Evolutionary conservation across 2,888 invertebrate genomes (phyloP).

Genomic region (Cheilosia vulpina): DNA sequence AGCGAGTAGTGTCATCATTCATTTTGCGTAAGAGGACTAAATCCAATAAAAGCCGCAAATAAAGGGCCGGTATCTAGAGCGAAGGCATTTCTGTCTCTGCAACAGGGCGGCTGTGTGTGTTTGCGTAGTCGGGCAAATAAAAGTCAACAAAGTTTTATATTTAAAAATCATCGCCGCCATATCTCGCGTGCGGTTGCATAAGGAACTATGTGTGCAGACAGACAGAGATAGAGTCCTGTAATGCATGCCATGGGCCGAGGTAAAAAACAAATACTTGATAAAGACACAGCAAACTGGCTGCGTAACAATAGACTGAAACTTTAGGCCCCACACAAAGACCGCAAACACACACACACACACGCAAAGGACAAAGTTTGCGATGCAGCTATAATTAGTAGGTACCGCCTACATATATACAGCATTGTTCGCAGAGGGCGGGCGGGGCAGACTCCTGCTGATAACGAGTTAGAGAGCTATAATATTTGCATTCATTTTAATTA

Average conservation of each 20-base stretch:
- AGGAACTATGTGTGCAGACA: constrained; percentile 60
- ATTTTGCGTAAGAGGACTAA: constrained; percentile 58
- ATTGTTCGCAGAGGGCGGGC: constrained; percentile 39
- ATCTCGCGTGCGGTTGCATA: constrained; percentile 56
- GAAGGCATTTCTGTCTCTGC: constrained; percentile 15
- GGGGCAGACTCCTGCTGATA: constrained; percentile 36
- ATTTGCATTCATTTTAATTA: constrained; percentile 75
- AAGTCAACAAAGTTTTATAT: constrained; percentile 56
- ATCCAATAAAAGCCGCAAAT: constrained; percentile 67
- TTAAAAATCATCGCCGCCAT: constrained; percentile 45
- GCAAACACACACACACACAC: constrained; percentile 2
- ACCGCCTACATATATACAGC: neutral
- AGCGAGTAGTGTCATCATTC: constrained; percentile 45
- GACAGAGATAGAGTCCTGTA: constrained; percentile 30
- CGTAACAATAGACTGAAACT: constrained; percentile 56
- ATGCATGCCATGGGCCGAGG: constrained; percentile 36
- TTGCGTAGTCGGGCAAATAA: constrained; percentile 50
- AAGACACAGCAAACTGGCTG: constrained; percentile 35
- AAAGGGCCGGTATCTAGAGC: constrained; percentile 28
- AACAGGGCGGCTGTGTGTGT: constrained; percentile 5
- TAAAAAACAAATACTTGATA: constrained; percentile 45
- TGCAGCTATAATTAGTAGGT: constrained; percentile 57
- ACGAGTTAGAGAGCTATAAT: constrained; percentile 51
- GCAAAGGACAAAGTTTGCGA: constrained; percentile 59
- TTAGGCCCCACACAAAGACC: constrained; percentile 46